Percentiles rank a stretch among this genome's conserved stretches.
Evolutionary conservation across 1,140 invertebrate species (phyloP).

Genomic region (Cardiocondyla obscurior): DNA sequence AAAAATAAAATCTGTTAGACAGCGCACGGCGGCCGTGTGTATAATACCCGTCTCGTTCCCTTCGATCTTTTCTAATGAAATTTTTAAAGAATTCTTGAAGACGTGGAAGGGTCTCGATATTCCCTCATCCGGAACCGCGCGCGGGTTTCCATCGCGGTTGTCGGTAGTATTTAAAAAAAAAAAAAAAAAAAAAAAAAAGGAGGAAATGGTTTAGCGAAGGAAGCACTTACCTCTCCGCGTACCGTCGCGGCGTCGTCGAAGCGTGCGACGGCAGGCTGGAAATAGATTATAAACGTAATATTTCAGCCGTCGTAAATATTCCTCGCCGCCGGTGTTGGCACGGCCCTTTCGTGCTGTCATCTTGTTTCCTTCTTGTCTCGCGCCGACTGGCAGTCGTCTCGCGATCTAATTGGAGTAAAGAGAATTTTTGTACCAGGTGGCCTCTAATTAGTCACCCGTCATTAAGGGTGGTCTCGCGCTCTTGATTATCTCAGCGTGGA

Average conservation of each 20-base stretch:
- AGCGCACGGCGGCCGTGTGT: neutral
- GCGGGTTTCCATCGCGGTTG: neutral
- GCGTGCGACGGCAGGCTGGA: slow-evolving; percentile 46
- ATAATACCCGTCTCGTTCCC: neutral
- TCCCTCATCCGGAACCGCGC: neutral
- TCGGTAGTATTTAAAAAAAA: slow-evolving; percentile 52
- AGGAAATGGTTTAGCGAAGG: slow-evolving; percentile 60
- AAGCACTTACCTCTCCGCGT: slow-evolving; percentile 20
- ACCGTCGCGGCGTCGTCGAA: slow-evolving; percentile 21
- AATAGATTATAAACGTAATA: slow-evolving; percentile 74
- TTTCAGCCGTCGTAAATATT: slow-evolving; percentile 71
- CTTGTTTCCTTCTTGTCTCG: slow-evolving; percentile 9
- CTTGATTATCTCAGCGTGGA: slow-evolving; percentile 51
- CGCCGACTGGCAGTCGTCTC: slow-evolving; percentile 22
- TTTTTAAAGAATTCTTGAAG: slow-evolving; percentile 37
- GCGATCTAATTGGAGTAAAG: slow-evolving; percentile 70
- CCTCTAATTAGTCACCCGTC: slow-evolving; percentile 68
- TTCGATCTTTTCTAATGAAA: slow-evolving; percentile 32
- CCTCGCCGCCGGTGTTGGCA: slow-evolving; percentile 18
- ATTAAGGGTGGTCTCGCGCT: slow-evolving; percentile 63
- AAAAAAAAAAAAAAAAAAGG: slow-evolving; percentile 61
- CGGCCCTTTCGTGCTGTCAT: slow-evolving; percentile 9
- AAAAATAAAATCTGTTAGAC: neutral
- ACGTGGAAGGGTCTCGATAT: slow-evolving; percentile 17
- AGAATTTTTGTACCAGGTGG: slow-evolving; percentile 68